Evolutionary conservation across 2,888 invertebrate genomes (phyloP), one percentile per base, ranked within the genome.

Genomic region (Drosophila meridiana): DNA sequence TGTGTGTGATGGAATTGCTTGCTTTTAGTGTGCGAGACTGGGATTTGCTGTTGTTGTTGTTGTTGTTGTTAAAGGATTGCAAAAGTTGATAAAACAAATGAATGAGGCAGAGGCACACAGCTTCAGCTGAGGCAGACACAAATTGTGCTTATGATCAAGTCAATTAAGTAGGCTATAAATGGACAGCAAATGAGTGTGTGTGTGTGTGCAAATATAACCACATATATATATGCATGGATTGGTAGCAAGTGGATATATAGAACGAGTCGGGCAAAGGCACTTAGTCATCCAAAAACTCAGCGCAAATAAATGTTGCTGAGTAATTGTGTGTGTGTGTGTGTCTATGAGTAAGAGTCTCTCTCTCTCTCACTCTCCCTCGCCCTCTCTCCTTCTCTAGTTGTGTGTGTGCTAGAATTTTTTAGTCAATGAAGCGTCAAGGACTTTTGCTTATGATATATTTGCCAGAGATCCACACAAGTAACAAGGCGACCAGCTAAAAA

Each of bases 381-480:
- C 3, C 45, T 53, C 13, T 62, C 52, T 13, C 26, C 52, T 38
- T 8, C 42, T 47, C 42, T 40, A 9, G 14, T 20, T 69, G 53
- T 40, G 34, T 57, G 14, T 59, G 50, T 73, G 30, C 56, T 58
- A 60, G 69, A 70, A 72, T 83, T 83, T 87, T 87, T 89, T 89
- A 87, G 85, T 87, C 87, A 87, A 87, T 87, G 87, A 89, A 87
- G 87, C 87, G 83, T 87, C 87, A 87, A 87, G 87, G 87, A 87
- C 89, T 87, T 87, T 80, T 82, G 82, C 81, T 80, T 79, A 88
- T 89, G 82, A 87, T 87, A 82, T 84, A 89, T 87, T 84, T 82
- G 71, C 75, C 62, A 73, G 73, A 75, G 76, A 73, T 67, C 28
- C 73, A 69, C 64, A 71, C 69, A 64, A 69, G 78, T 63, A 82